Percentiles rank a stretch among this genome's conserved stretches.
Evolutionary conservation across 2,113 vertebrate species (phyloP).

Genomic region (Elachura formosa): DNA sequence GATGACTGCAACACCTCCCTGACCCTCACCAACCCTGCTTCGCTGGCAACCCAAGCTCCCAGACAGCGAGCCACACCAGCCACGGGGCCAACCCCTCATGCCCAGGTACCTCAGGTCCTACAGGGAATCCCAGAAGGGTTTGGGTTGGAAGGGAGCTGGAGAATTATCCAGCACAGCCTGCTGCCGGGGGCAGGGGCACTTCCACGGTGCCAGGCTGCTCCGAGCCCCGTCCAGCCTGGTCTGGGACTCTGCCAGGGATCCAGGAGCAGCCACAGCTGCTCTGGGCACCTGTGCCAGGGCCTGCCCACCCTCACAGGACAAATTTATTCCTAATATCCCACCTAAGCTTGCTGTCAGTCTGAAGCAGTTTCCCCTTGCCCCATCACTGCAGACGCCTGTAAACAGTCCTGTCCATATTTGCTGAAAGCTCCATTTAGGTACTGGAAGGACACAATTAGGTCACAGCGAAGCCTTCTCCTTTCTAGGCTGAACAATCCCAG

Average conservation of each 20-base stretch:
- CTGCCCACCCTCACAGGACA: fast-evolving
- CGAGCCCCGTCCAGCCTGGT: fast-evolving
- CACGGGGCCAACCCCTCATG: fast-evolving
- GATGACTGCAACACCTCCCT: background rate
- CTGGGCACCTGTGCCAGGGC: background rate
- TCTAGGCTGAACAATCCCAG: background rate
- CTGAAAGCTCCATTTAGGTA: background rate
- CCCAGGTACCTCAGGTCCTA: background rate
- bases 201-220: fast-evolving
- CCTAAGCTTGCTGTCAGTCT: background rate
- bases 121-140: background rate
- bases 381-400: background rate
- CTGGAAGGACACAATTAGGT: background rate
- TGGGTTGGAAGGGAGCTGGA: background rate
- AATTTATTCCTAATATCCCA: background rate
- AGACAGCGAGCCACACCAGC: fast-evolving
- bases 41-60: too few relatives aligned
- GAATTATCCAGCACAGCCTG: background rate
- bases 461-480: background rate
- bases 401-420: background rate
- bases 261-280: background rate
- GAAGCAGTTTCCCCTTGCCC: background rate
- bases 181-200: background rate
- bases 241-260: background rate
- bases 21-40: too few relatives aligned